Evolutionary conservation across 2,797 vertebrate genomes (phyloP).

Genomic region (Ceryle rudis): DNA sequence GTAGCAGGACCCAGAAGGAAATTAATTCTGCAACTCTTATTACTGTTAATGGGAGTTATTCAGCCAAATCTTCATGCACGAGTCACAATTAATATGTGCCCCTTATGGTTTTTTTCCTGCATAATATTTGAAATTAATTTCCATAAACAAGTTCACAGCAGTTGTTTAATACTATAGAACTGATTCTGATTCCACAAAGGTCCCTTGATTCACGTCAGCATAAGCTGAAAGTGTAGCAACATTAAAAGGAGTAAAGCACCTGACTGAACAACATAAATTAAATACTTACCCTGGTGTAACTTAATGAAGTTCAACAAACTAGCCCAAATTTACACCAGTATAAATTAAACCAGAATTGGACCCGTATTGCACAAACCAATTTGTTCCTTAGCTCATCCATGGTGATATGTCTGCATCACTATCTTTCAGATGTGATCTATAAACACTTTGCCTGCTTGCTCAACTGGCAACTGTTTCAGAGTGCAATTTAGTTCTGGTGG

Average conservation of each 20-base stretch:
- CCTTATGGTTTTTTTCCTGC: neutral
- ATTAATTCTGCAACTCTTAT: constrained; percentile 34
- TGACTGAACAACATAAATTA: neutral
- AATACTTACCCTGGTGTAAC: neutral
- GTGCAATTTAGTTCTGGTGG: neutral
- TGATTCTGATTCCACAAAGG: neutral
- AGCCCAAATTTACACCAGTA: neutral
- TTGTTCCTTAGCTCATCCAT: neutral
- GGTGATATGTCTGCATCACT: neutral
- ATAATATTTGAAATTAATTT: constrained; percentile 48
- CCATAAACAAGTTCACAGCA: constrained; percentile 24
- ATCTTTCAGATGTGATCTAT: neutral
- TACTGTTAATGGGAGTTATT: constrained; percentile 41
- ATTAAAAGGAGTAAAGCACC: neutral
- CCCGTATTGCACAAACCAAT: neutral
- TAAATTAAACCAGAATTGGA: neutral
- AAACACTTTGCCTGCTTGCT: neutral
- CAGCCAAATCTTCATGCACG: neutral
- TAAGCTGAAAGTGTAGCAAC: neutral
- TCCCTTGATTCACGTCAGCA: neutral
- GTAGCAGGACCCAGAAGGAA: constrained; percentile 1
- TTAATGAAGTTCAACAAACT: neutral
- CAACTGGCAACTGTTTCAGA: neutral
- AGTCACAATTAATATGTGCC: constrained; percentile 26
- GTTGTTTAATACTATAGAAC: neutral